phyloP scores from a whole-genome alignment of 2,888 invertebrate species.

The Diaphora mendica region DNA sequence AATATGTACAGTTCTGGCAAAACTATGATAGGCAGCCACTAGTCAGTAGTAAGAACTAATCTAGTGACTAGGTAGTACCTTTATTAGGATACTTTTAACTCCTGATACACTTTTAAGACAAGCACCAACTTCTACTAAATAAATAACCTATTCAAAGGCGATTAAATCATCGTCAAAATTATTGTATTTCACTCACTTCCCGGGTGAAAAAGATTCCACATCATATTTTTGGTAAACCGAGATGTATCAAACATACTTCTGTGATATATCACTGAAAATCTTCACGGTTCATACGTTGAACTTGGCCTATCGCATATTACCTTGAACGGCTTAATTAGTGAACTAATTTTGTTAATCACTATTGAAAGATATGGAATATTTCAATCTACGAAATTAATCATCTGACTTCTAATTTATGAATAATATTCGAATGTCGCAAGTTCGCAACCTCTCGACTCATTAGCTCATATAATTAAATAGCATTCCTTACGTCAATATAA shows the following conservation, averaged over 20 bases:
- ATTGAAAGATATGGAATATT: background rate
- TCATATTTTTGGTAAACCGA: background rate
- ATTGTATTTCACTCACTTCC: no score
- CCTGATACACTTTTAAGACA: background rate
- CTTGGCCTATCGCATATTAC: background rate
- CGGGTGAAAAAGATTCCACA: background rate
- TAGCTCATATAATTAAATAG: constrained; percentile 5
- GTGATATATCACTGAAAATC: background rate
- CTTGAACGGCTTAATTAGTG: background rate
- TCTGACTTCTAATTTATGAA: background rate
- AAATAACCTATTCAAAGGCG: background rate
- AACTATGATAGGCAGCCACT: background rate
- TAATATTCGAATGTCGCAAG: background rate
- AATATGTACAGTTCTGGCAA: background rate
- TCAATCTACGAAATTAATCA: background rate
- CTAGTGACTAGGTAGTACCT: no score
- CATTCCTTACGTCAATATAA: constrained; percentile 4
- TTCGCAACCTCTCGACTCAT: constrained; percentile 1
- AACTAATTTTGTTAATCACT: background rate
- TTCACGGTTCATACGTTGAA: background rate
- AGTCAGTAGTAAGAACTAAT: no score
- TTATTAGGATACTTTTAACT: background rate
- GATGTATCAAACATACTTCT: background rate
- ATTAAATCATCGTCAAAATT: background rate
- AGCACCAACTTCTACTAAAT: background rate